These are phyloP conservation scores for Centropus bengalensis DNA, from an alignment of 2,113 vertebrate species.

Conservation along the genomic window DNA sequence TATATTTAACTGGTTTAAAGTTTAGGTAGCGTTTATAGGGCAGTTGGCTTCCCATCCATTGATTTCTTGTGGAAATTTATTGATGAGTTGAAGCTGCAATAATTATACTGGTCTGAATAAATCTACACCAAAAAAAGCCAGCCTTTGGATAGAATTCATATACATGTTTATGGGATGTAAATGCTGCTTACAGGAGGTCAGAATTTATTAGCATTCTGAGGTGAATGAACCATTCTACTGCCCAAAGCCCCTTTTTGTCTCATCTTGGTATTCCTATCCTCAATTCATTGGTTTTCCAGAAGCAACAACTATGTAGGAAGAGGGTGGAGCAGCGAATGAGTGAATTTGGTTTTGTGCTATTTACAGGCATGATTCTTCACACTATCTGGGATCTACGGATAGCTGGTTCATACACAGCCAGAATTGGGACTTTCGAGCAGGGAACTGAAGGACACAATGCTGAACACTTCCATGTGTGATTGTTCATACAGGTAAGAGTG, in stretches of 20 bases:
- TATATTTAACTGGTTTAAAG: background rate
- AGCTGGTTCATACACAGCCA: background rate
- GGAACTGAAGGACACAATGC: background rate
- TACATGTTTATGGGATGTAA: no score
- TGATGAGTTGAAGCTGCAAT: background rate
- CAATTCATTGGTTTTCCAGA: background rate
- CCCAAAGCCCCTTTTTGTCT: background rate
- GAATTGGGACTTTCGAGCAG: background rate
- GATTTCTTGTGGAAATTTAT: background rate
- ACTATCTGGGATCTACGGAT: background rate
- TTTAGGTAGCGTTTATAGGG: background rate
- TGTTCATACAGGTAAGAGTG: background rate
- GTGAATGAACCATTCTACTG: background rate
- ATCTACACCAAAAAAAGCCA: background rate
- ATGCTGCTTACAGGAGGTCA: background rate
- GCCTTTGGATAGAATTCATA: background rate
- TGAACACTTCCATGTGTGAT: background rate
- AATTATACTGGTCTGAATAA: background rate
- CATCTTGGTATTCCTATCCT: background rate
- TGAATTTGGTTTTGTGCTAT: background rate
- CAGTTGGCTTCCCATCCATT: background rate
- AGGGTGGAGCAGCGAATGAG: background rate
- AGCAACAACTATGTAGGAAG: background rate
- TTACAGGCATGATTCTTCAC: background rate
- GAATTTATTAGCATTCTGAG: background rate